phyloP scores from a whole-genome alignment of 2,113 vertebrate genomes.

The Varanus komodoensis region DNA sequence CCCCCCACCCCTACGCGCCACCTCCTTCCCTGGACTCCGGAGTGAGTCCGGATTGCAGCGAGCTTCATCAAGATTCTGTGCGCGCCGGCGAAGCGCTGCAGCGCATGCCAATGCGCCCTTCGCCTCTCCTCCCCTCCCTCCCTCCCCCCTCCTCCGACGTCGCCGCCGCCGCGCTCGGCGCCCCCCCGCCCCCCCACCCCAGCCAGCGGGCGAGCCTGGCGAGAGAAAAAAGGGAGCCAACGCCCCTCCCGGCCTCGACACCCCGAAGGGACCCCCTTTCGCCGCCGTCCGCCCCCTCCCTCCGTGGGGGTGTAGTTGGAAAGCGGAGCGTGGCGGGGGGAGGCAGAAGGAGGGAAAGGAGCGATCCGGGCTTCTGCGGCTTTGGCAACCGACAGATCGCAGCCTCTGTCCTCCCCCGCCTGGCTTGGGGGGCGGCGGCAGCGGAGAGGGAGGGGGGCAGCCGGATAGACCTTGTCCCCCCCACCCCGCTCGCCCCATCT shows the following conservation, averaged over 20 bases:
- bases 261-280: background rate
- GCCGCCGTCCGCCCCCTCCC: background rate
- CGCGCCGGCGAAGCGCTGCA: slow-evolving; percentile 17
- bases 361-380: background rate
- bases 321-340: background rate
- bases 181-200: background rate
- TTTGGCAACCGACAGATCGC: background rate
- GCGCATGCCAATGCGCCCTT: background rate
- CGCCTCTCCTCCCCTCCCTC: background rate
- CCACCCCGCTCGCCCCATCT: too few relatives aligned
- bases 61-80: slow-evolving; percentile 31
- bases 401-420: slow-evolving; percentile 12
- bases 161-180: background rate
- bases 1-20: too few relatives aligned
- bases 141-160: background rate
- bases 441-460: background rate
- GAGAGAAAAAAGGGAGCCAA: background rate
- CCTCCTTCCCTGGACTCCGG: background rate
- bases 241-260: slow-evolving; percentile 5
- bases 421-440: background rate
- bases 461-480: background rate
- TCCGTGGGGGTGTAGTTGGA: background rate
- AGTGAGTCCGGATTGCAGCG: slow-evolving; percentile 18
- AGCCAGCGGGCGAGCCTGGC: background rate
- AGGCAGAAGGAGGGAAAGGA: background rate